Percentiles rank a stretch among this genome's conserved stretches.
These are phyloP conservation scores for Limonius californicus DNA, from an alignment of 1,140 invertebrate species.

Conservation along the genomic window DNA sequence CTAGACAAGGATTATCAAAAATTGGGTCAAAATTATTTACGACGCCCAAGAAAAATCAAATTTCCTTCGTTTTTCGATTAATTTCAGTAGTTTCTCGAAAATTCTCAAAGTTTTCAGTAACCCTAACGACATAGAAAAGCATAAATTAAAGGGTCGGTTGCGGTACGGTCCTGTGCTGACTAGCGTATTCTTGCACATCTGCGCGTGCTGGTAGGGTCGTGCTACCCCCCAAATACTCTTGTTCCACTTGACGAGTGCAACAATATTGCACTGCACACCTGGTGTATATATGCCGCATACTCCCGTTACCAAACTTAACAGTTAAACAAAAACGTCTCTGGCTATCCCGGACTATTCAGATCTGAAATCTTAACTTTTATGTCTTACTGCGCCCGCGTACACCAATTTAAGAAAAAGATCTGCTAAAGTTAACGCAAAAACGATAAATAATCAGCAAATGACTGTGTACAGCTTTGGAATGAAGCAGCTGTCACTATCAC, in stretches of 20 bases:
- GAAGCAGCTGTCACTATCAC: background rate
- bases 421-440: background rate
- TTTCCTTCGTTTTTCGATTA: too few species aligned
- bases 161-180: background rate
- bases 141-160: too few species aligned
- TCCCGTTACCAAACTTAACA: background rate
- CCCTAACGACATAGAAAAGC: too few species aligned
- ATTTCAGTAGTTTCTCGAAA: too few species aligned
- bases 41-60: too few species aligned
- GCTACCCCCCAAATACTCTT: constrained; percentile 6
- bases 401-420: background rate
- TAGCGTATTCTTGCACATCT: constrained; percentile 8
- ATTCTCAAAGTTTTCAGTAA: too few species aligned
- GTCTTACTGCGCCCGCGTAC: too few species aligned
- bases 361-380: too few species aligned
- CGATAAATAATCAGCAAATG: background rate
- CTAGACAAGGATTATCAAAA: background rate
- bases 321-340: background rate
- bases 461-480: background rate
- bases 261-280: constrained; percentile 13
- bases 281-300: background rate
- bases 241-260: constrained; percentile 16
- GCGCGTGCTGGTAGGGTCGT: constrained; percentile 13
- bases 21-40: too few species aligned
- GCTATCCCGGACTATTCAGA: too few species aligned